Conservation (phyloP, 1,140 invertebrate genomes). For the Conus ventricosus region DNA sequence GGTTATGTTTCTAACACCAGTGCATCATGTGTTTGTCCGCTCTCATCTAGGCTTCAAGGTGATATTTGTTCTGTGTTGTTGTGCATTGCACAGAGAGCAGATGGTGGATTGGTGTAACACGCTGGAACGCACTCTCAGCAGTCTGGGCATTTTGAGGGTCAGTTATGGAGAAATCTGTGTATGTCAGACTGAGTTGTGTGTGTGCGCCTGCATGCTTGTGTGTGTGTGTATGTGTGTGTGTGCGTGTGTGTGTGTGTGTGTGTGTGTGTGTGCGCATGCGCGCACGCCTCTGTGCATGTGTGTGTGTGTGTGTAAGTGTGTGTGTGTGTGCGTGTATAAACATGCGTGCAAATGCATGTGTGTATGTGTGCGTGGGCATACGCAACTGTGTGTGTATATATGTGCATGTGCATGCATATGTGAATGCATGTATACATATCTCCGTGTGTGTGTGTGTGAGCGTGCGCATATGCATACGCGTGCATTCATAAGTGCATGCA, state of each 20-base stretch:
- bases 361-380: neutral
- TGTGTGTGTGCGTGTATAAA: neutral
- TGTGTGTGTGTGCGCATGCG: slow-evolving; percentile 1
- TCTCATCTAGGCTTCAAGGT: too few species aligned
- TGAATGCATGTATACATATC: too few species aligned
- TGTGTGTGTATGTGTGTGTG: slow-evolving; percentile 7
- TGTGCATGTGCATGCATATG: too few species aligned
- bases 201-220: neutral
- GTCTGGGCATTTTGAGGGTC: slow-evolving; percentile 53
- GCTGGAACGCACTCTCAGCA: slow-evolving; percentile 50
- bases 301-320: neutral
- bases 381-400: too few species aligned
- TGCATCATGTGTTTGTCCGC: too few species aligned
- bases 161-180: slow-evolving; percentile 22
- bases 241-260: neutral
- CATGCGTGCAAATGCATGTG: neutral
- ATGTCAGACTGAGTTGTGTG: neutral
- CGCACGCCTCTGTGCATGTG: neutral
- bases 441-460: too few species aligned
- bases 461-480: too few species aligned
- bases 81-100: slow-evolving; percentile 38
- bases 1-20: too few species aligned
- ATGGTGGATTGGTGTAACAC: slow-evolving; percentile 57
- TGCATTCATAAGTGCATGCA: too few species aligned
- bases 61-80: too few species aligned